Percentiles rank a stretch among this genome's conserved stretches.
Evolutionary conservation across 2,113 vertebrate genomes (phyloP).

Genomic region (Thunnus thynnus): DNA sequence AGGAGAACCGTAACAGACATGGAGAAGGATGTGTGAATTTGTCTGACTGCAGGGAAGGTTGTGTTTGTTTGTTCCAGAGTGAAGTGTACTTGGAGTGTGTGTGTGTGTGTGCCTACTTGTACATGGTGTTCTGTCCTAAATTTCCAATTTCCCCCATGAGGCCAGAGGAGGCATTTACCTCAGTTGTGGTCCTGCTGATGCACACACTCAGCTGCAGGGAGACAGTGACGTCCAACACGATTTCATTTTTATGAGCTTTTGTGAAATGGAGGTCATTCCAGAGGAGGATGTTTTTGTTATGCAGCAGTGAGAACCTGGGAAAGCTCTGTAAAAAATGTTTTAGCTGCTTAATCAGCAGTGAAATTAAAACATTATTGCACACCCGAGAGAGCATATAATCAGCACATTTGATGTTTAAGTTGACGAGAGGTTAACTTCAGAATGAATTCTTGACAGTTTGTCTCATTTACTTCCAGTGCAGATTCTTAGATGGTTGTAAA

Average conservation of each 20-base stretch:
- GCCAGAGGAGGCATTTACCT: slow-evolving; percentile 47
- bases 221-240: background rate
- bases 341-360: slow-evolving; percentile 1
- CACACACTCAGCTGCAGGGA: slow-evolving; percentile 26
- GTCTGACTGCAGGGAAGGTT: slow-evolving; percentile 11
- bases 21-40: slow-evolving; percentile 5
- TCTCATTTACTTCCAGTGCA: no score
- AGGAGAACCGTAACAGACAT: background rate
- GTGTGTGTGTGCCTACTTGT: background rate
- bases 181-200: slow-evolving; percentile 46
- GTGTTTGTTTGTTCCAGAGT: slow-evolving; percentile 19
- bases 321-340: background rate
- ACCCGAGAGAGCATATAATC: no score
- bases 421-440: no score
- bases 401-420: no score
- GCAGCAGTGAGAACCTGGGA: background rate
- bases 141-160: slow-evolving; percentile 47
- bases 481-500: background rate
- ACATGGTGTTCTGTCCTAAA: slow-evolving; percentile 53
- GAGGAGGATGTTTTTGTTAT: background rate
- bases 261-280: slow-evolving; percentile 23
- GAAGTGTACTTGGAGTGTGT: background rate
- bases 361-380: background rate
- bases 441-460: no score
- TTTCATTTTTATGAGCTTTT: slow-evolving; percentile 18